Percentiles rank a stretch among this genome's conserved stretches.
These are phyloP conservation scores for Gallinago nigripennis DNA, from an alignment of 2,797 vertebrate genomes.

Conservation along the genomic window DNA sequence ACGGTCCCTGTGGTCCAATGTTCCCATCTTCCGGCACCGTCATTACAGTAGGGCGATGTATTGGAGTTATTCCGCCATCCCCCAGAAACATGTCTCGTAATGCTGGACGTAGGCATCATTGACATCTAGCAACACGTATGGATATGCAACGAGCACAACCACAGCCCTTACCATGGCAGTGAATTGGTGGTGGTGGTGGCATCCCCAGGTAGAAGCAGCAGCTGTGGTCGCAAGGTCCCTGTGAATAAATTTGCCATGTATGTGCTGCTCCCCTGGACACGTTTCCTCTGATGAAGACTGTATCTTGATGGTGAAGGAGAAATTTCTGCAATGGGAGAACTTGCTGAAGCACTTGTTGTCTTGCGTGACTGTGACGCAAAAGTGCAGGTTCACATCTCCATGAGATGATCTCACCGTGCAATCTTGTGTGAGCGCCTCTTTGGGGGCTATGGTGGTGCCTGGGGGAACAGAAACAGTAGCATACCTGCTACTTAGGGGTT, in stretches of 20 bases:
- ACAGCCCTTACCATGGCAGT: accelerated
- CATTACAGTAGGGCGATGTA: background rate
- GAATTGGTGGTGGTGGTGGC: background rate
- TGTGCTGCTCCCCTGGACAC: accelerated
- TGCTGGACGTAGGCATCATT: background rate
- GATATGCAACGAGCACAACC: background rate
- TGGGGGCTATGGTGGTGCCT: accelerated
- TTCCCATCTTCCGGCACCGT: slow-evolving; percentile 30
- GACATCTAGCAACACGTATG: accelerated
- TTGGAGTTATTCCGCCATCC: background rate
- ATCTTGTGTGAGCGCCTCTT: background rate
- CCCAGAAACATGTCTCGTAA: background rate
- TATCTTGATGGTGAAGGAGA: background rate
- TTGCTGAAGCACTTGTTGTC: background rate
- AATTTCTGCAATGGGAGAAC: background rate
- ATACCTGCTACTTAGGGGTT: background rate
- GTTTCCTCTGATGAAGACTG: background rate
- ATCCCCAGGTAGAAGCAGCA: background rate
- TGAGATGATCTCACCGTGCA: background rate
- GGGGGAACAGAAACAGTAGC: background rate
- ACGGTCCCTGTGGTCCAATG: slow-evolving; percentile 42
- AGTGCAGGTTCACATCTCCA: background rate
- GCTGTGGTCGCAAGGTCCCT: accelerated
- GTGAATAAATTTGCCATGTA: accelerated
- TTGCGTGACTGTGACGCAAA: background rate